Percentiles rank a stretch among this genome's conserved stretches.
Conservation (phyloP, 2,797 vertebrate genomes). For the Vespertilio murinus region DNA sequence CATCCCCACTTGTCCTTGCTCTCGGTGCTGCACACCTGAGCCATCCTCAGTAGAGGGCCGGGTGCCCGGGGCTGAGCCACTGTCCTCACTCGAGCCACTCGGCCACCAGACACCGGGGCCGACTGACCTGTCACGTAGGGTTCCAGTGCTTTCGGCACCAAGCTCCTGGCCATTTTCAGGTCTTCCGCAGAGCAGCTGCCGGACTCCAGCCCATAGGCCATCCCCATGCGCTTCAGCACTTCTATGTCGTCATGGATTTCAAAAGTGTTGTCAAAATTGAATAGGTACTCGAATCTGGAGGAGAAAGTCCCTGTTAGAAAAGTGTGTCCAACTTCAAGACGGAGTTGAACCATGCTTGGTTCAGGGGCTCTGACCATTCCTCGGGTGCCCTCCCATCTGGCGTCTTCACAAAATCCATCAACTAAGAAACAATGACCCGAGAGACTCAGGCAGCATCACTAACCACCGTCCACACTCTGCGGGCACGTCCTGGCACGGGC, state of each 20-base stretch:
- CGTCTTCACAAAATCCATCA: background rate
- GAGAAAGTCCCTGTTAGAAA: background rate
- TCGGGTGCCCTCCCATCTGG: background rate
- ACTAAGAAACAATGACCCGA: background rate
- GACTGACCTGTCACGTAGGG: conserved; percentile 96
- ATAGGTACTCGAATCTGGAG: conserved; percentile 97
- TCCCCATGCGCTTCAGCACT: conserved; percentile 99
- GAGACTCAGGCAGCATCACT: background rate
- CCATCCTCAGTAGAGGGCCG: background rate
- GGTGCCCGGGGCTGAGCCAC: accelerated
- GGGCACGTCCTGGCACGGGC: accelerated
- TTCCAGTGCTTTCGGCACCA: conserved; percentile 98
- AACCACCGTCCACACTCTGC: accelerated
- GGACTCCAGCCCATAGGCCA: conserved; percentile 97
- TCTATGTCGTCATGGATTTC: conserved; percentile 99
- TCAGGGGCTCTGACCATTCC: background rate
- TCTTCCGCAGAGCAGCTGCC: conserved; percentile 97
- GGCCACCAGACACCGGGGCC: background rate
- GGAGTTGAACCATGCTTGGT: accelerated
- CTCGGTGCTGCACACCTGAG: background rate
- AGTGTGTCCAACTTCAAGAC: background rate
- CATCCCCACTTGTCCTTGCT: background rate
- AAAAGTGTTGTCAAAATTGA: conserved; percentile 99
- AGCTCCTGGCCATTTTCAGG: conserved; percentile 93
- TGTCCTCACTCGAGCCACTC: background rate